Conservation (phyloP, 2,797 vertebrate species). For the Clarias pachynema region DNA sequence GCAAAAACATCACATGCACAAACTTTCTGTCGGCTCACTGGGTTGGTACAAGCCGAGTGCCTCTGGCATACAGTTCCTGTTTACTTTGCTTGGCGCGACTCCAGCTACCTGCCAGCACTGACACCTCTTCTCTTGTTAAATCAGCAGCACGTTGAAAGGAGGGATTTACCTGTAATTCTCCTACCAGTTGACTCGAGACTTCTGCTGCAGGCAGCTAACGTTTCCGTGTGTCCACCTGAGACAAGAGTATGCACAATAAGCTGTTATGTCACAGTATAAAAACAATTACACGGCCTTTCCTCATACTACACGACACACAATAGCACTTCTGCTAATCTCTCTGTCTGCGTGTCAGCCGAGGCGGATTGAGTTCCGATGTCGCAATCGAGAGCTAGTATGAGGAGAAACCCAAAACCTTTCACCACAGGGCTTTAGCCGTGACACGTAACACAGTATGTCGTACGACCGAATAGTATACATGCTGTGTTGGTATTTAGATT, state of each 20-base stretch:
- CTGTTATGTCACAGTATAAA: conserved; percentile 40
- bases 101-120: conserved; percentile 35
- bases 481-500: neutral
- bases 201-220: conserved; percentile 21
- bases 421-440: neutral
- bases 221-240: conserved; percentile 49
- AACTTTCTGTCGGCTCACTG: neutral
- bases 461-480: neutral
- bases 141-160: conserved; percentile 56
- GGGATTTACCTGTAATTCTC: conserved; percentile 64
- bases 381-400: neutral
- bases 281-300: conserved; percentile 46
- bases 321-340: conserved; percentile 25
- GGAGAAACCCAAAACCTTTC: neutral
- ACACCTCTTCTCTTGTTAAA: conserved; percentile 45
- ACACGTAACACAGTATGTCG: neutral
- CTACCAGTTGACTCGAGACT: conserved; percentile 59
- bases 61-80: neutral
- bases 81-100: neutral
- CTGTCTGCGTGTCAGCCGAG: neutral
- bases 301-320: conserved; percentile 10
- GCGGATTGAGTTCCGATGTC: conserved; percentile 19
- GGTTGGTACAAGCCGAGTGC: neutral
- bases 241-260: conserved; percentile 52
- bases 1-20: conserved; percentile 19